Evolutionary conservation across 2,113 vertebrate species (phyloP), one percentile per base, ranked within the genome.

Genomic region (Martes martes): DNA sequence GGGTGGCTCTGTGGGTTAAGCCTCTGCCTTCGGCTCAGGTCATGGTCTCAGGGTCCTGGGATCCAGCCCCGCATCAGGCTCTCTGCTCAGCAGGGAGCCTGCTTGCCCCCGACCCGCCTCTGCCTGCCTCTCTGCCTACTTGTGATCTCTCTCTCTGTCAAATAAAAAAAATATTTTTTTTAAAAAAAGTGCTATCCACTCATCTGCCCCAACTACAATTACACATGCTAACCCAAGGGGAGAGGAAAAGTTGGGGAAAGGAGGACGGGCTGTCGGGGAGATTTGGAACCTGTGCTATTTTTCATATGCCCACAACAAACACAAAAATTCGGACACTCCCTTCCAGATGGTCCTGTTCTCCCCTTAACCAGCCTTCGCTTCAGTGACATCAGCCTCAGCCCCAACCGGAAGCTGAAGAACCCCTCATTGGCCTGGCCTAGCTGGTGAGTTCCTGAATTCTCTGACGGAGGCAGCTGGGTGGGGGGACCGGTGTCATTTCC

Each of bases 401-500:
- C 36, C 2, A 7, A 15, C 16, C 47, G 21, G 45, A 84, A 36
- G 21, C 47, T 80, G 61, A 47, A 47, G 74, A 94, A 71, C 24
- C 50, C 31, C 78, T 42, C 4, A 11, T 39, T 59, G 26, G 33
- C 31, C 50, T 79, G 67, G 19, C 23, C 57, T 8, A 50, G 9
- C 3, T 39, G 31, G 8, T 28, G 11, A 61, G 39, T 89, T 81
- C 10, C 71, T 61, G 14, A 86, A 73, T 67, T 89, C 82, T 96
- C 2, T 24, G 36, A 84, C 69, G 33, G 15, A 47, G 16, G 10
- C 26, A 31, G 3, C 11, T 47, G 11, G 45, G 2, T 1, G 0
- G 33, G 8, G 6, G 1, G n/a, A 36, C 7, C 9, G 69, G 19
- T 67, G 55, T 36, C 39, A 33, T 80, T 89, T 81, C 67, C 67